These are phyloP conservation scores for Aegotheles bennettii DNA, from an alignment of 2,113 vertebrate genomes.

Conservation along the genomic window DNA sequence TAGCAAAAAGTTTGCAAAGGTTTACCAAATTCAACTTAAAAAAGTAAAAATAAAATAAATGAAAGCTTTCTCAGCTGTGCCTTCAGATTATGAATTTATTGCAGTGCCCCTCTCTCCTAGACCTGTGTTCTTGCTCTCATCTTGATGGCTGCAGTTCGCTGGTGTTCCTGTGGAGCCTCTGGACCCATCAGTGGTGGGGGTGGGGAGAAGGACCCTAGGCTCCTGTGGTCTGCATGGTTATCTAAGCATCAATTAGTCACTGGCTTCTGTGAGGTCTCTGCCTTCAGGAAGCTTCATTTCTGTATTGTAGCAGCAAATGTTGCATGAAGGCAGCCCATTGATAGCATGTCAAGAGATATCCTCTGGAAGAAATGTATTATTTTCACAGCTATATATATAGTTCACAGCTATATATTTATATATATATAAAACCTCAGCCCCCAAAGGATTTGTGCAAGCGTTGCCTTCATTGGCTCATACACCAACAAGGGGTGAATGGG, in stretches of 20 bases:
- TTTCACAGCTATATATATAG: too few relatives aligned
- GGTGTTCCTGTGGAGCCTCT: not conserved
- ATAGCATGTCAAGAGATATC: not conserved
- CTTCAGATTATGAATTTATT: not conserved
- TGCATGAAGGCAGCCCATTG: fast-evolving
- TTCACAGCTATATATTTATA: too few relatives aligned
- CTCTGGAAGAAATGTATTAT: not conserved
- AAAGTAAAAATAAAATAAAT: not conserved
- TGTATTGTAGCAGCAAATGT: too few relatives aligned
- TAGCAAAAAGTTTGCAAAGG: not conserved
- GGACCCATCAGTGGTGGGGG: not conserved
- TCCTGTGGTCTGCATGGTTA: not conserved
- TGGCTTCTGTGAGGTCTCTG: not conserved
- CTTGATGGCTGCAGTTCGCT: not conserved
- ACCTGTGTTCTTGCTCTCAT: fast-evolving
- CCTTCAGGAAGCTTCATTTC: not conserved
- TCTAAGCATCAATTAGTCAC: too few relatives aligned
- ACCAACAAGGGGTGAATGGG: not conserved
- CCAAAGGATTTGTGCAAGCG: fast-evolving
- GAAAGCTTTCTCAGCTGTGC: not conserved
- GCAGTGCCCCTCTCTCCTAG: not conserved
- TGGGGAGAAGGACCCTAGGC: not conserved
- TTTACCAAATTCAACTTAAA: not conserved
- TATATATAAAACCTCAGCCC: not conserved
- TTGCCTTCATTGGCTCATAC: not conserved